Conservation (phyloP, 2,113 vertebrate species). For the Chlorocebus sabaeus region DNA sequence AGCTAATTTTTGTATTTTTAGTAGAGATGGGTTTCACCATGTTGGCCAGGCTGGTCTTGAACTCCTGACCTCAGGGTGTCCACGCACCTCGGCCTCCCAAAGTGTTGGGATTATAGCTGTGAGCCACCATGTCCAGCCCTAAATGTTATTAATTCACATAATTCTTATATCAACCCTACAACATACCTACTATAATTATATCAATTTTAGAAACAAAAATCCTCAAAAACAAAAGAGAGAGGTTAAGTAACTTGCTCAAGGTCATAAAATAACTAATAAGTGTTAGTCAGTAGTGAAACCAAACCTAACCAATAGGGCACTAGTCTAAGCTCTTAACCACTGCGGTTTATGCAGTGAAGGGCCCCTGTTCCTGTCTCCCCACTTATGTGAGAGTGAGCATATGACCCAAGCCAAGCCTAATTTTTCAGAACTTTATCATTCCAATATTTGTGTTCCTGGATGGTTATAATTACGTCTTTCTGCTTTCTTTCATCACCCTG, state of each 20-base stretch:
- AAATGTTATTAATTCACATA: not conserved
- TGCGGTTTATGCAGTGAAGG: not conserved
- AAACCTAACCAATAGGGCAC: not conserved
- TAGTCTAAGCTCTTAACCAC: not conserved
- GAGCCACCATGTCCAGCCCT: too few species aligned
- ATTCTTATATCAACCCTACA: not conserved
- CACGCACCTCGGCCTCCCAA: too few species aligned
- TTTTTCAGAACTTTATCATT: not conserved
- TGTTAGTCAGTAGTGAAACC: not conserved
- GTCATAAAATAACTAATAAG: not conserved
- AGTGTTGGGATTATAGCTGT: too few species aligned
- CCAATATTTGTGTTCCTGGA: not conserved
- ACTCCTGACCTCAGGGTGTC: too few species aligned
- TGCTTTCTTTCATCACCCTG: not conserved
- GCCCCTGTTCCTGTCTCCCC: not conserved
- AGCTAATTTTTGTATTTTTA: too few species aligned
- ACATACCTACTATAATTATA: not conserved
- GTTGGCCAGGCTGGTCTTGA: too few species aligned
- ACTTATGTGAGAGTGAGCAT: not conserved
- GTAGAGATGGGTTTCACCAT: too few species aligned
- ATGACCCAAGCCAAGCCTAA: not conserved
- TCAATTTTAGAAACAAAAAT: not conserved
- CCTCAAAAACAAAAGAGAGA: not conserved
- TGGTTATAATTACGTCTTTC: not conserved
- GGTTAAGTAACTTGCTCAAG: not conserved